Base-by-base conservation (phyloP, 2,797 vertebrate genomes). In the Dicrostonyx torquatus region DNA sequence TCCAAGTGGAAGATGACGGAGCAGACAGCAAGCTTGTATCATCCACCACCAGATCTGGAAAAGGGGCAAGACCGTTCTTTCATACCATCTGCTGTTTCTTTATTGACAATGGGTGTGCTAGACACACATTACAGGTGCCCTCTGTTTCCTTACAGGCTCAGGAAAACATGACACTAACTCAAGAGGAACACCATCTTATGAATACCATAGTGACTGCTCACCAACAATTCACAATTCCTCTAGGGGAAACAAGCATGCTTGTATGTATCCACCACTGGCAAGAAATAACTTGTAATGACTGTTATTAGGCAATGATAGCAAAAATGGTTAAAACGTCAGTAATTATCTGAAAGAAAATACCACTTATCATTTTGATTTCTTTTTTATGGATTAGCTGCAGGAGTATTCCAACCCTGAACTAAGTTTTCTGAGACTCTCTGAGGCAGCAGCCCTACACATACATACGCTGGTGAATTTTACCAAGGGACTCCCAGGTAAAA, bases 381-480 rank as follows among this genome's bases (percentile, higher is more conserved):
- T 90, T 90, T 97, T 91, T 97, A 91, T 96, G 84, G 53, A 48
- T 93, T 98, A 99, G 99, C 98, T 98, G 4, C 98, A 98, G 96
- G 97, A 98, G 96, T 97, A 96, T 58, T 98, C 98, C 58, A 99
- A 98, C 91, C 98, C 97, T 48, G 98, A 99, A 83, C 97, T 98
- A 76, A 98, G 97, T 78, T 98, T 98, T 93, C 97, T 98, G 90
- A 95, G 2, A 13, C 97, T 99, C 62, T 98, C 98, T 26, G 98
- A 99, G 75, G 97, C 98, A 34, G 98, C 98, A 0, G 98, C 99
- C 6, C 97, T 99, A 18, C 98, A 99, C 4, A 97, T 98, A n/a
- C 99, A 99, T 50, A 98, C 98, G 87, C 95, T 99, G 87, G 98
- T 99, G 90, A 98, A 99, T 96, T 99, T 99, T 97, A 99, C 99